These are phyloP conservation scores for Clarias magur DNA, from an alignment of 2,113 vertebrate genomes.

Conservation along the genomic window DNA sequence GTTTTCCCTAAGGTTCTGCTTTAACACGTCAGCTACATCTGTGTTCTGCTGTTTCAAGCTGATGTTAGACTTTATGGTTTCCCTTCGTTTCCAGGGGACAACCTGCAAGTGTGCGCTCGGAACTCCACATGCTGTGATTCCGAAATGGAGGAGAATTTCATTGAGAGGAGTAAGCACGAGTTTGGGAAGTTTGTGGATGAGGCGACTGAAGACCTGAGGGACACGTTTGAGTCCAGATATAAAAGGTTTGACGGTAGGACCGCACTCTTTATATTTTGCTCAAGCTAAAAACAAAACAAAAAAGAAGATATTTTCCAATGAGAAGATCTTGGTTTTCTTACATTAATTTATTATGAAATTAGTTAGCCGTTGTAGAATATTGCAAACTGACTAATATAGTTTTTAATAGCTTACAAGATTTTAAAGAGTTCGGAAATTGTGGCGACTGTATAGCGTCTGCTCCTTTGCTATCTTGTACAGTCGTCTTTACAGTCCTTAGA, in stretches of 20 bases:
- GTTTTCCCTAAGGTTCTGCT: neutral
- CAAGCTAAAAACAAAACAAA: neutral
- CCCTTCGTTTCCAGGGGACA: constrained; percentile 76
- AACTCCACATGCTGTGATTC: constrained; percentile 90
- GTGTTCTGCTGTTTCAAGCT: neutral
- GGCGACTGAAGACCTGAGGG: constrained; percentile 87
- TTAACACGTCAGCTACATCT: neutral
- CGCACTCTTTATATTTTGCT: neutral
- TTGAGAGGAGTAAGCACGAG: constrained; percentile 88
- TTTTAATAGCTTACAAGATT: too few relatives aligned
- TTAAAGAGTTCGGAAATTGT: too few relatives aligned
- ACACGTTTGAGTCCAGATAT: constrained; percentile 87
- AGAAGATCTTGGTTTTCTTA: neutral
- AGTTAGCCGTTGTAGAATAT: neutral
- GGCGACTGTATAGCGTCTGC: too few relatives aligned
- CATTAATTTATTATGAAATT: neutral
- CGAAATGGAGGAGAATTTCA: constrained; percentile 90
- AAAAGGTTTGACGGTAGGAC: constrained; percentile 93
- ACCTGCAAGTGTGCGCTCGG: constrained; percentile 87
- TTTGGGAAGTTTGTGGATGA: constrained; percentile 88
- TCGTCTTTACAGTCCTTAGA: too few relatives aligned
- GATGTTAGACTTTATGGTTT: neutral
- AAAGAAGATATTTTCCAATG: neutral
- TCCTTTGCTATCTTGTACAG: too few relatives aligned
- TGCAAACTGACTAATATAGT: too few relatives aligned